phyloP scores from a whole-genome alignment of 2,113 vertebrate genomes.

The Antennarius striatus region DNA sequence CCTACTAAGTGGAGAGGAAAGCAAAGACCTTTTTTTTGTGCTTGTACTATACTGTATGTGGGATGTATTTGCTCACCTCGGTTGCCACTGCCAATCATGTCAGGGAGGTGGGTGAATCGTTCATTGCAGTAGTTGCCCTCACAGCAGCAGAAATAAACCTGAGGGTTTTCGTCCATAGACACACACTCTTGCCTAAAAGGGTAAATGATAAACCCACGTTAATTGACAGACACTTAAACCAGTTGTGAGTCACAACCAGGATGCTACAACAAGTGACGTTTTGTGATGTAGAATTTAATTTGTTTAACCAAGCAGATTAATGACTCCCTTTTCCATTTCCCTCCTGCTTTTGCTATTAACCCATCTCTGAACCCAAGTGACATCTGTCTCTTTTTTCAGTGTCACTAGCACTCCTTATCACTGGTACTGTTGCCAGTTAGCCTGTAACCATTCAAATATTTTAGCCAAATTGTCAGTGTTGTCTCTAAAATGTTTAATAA shows the following conservation, averaged over 20 bases:
- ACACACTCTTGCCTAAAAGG: constrained; percentile 91
- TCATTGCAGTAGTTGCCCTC: constrained; percentile 99
- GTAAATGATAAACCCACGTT: constrained; percentile 6
- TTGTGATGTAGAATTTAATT: not conserved
- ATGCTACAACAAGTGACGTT: not conserved
- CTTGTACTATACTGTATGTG: constrained; percentile 3
- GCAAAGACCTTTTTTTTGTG: constrained; percentile 22
- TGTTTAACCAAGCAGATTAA: no score
- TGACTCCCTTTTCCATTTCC: no score
- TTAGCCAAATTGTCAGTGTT: no score
- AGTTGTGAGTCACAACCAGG: not conserved
- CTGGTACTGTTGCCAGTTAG: no score
- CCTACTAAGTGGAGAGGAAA: constrained; percentile 5
- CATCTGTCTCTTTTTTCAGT: no score
- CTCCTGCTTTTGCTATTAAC: no score
- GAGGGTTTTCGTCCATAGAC: constrained; percentile 96
- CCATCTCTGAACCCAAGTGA: no score
- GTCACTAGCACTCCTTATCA: no score
- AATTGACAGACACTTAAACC: not conserved
- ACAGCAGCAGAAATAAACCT: constrained; percentile 99
- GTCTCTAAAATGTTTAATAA: no score
- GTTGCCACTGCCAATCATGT: constrained; percentile 79
- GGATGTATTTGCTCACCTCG: constrained; percentile 61
- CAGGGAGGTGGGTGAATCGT: constrained; percentile 94
- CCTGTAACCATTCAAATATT: no score